Evolutionary conservation across 2,797 vertebrate species (phyloP).

Genomic region (Cephalopachus bancanus): DNA sequence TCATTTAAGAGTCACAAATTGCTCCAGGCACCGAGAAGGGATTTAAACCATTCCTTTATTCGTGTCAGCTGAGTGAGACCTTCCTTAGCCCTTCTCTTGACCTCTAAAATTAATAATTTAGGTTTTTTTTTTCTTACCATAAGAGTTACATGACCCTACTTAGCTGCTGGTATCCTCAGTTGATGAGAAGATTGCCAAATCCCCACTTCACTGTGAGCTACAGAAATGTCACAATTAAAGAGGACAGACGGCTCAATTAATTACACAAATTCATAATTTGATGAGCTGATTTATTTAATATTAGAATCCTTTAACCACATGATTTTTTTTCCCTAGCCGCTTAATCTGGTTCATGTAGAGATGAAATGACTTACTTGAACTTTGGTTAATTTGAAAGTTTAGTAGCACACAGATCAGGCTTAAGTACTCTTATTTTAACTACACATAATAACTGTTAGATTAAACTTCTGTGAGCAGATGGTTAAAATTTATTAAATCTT

Average conservation of each 20-base stretch:
- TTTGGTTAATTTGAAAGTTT: conserved; percentile 63
- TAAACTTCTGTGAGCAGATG: conserved; percentile 39
- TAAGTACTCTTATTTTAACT: not conserved
- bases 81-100: conserved; percentile 33
- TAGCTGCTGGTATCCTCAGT: conserved; percentile 19
- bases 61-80: not conserved
- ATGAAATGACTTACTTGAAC: conserved; percentile 62
- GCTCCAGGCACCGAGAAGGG: not conserved
- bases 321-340: conserved; percentile 44
- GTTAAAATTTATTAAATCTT: not conserved
- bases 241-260: not conserved
- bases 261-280: conserved; percentile 55
- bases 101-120: conserved; percentile 32
- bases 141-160: not conserved
- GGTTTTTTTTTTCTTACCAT: not conserved
- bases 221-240: conserved; percentile 15
- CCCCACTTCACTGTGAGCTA: not conserved
- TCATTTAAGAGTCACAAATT: not conserved
- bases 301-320: conserved; percentile 2
- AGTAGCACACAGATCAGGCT: not conserved
- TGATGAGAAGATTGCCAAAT: conserved; percentile 54
- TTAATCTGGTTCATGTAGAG: conserved; percentile 53
- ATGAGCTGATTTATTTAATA: conserved; percentile 29
- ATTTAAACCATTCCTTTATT: conserved; percentile 22
- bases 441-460: not conserved